phyloP scores from a whole-genome alignment of 2,113 vertebrate genomes.

The Mormyrus iriodes region DNA sequence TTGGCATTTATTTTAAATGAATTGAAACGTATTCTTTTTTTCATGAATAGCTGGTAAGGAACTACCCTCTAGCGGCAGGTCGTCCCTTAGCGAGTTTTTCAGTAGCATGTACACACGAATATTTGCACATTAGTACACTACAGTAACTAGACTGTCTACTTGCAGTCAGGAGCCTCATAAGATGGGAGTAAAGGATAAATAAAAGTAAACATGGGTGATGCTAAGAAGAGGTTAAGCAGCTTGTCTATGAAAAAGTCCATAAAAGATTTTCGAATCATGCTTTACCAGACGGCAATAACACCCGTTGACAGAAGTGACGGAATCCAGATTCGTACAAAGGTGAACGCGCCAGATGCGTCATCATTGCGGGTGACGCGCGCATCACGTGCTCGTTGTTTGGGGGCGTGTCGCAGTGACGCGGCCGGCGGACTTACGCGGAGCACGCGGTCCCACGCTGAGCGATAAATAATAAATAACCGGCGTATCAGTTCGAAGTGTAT shows the following conservation, averaged over 20 bases:
- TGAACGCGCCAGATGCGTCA: background rate
- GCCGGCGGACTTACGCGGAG: too few species aligned
- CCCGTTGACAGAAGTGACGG: background rate
- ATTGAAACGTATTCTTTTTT: background rate
- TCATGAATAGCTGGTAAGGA: background rate
- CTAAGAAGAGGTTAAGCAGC: background rate
- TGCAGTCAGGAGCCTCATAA: background rate
- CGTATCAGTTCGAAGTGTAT: background rate
- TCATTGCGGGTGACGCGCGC: background rate
- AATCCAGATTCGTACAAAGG: background rate
- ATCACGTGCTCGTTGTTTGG: background rate
- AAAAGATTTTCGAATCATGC: background rate
- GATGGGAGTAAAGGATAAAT: background rate
- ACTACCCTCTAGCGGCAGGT: background rate
- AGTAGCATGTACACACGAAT: background rate
- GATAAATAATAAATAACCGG: background rate
- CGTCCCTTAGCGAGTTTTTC: background rate
- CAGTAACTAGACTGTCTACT: background rate
- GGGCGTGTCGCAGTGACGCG: background rate
- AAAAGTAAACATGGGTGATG: background rate
- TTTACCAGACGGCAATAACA: background rate
- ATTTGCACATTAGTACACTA: background rate
- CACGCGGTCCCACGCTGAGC: background rate
- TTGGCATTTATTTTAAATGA: background rate
- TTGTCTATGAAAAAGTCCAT: background rate